Conservation (phyloP, 2,888 invertebrate species). For the Cryptophagus acutangulus region DNA sequence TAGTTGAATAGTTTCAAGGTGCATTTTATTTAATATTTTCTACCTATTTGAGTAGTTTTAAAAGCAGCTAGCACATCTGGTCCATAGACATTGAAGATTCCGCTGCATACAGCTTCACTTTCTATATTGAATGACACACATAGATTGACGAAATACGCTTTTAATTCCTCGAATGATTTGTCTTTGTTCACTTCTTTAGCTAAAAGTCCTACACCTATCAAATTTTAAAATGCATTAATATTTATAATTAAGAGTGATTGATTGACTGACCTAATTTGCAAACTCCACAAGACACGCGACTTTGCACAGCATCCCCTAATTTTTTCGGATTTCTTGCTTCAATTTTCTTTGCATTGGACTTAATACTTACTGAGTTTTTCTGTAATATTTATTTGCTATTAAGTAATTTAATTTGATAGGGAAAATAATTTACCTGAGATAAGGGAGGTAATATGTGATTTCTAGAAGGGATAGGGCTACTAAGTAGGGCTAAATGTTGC, state of each 20-base stretch:
- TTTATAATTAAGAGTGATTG: slow-evolving; percentile 2
- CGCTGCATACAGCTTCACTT: slow-evolving; percentile 77
- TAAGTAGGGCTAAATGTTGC: slow-evolving; percentile 29
- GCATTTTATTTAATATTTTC: too few species aligned
- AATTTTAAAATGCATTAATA: slow-evolving; percentile 2
- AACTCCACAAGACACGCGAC: slow-evolving; percentile 32
- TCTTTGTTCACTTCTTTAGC: slow-evolving; percentile 70
- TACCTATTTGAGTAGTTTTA: slow-evolving; percentile 33
- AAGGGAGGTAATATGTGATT: slow-evolving; percentile 27
- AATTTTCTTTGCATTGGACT: too few species aligned
- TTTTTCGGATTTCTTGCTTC: slow-evolving; percentile 26
- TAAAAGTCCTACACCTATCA: slow-evolving; percentile 67
- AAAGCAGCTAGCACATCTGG: slow-evolving; percentile 53
- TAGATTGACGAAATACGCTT: slow-evolving; percentile 72
- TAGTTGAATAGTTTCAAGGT: neutral
- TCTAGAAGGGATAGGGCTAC: slow-evolving; percentile 15
- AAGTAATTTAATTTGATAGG: too few species aligned
- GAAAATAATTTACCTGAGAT: neutral
- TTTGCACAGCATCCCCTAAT: slow-evolving; percentile 30
- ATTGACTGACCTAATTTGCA: slow-evolving; percentile 31
- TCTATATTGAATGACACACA: slow-evolving; percentile 83
- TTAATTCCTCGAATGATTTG: slow-evolving; percentile 72
- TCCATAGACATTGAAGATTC: slow-evolving; percentile 76
- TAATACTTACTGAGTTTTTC: too few species aligned
- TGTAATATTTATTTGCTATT: too few species aligned